These are phyloP conservation scores for Rhinogobius similis DNA, from an alignment of 2,113 vertebrate species.

Conservation along the genomic window DNA sequence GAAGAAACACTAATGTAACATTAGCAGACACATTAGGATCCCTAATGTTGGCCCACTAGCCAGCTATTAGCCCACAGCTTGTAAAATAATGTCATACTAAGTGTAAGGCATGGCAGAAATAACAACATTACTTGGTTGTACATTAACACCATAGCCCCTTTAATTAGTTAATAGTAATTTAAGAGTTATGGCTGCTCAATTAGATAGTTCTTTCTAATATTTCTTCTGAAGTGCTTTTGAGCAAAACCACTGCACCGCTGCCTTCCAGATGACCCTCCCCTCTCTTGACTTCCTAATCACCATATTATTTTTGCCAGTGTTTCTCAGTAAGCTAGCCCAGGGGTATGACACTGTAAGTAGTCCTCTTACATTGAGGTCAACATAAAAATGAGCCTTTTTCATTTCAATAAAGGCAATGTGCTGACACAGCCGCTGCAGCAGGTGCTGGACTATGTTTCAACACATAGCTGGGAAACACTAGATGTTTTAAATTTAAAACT, in stretches of 20 bases:
- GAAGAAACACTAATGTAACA: slow-evolving; percentile 73
- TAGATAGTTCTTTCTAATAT: not conserved
- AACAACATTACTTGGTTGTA: slow-evolving; percentile 36
- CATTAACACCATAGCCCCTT: slow-evolving; percentile 40
- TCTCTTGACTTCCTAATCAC: slow-evolving; percentile 47
- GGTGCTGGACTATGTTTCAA: not conserved
- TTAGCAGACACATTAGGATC: slow-evolving; percentile 72
- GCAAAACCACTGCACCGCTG: slow-evolving; percentile 25
- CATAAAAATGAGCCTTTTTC: slow-evolving; percentile 32
- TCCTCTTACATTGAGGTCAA: slow-evolving; percentile 29
- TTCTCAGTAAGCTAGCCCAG: slow-evolving; percentile 35
- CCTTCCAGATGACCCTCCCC: slow-evolving; percentile 22
- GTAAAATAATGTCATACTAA: slow-evolving; percentile 64
- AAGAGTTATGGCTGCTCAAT: not conserved
- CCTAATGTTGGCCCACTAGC: slow-evolving; percentile 73
- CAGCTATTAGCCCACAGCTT: slow-evolving; percentile 69
- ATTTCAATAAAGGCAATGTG: slow-evolving; percentile 35
- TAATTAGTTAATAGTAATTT: slow-evolving; percentile 7
- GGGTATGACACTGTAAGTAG: slow-evolving; percentile 29
- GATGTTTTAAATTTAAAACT: not conserved
- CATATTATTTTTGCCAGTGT: slow-evolving; percentile 56
- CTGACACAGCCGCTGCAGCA: slow-evolving; percentile 23
- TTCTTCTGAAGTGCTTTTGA: slow-evolving; percentile 18
- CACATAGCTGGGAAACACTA: not conserved
- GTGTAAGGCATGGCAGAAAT: slow-evolving; percentile 44